Evolutionary conservation across 2,113 vertebrate species (phyloP).

Genomic region (Indri indri): DNA sequence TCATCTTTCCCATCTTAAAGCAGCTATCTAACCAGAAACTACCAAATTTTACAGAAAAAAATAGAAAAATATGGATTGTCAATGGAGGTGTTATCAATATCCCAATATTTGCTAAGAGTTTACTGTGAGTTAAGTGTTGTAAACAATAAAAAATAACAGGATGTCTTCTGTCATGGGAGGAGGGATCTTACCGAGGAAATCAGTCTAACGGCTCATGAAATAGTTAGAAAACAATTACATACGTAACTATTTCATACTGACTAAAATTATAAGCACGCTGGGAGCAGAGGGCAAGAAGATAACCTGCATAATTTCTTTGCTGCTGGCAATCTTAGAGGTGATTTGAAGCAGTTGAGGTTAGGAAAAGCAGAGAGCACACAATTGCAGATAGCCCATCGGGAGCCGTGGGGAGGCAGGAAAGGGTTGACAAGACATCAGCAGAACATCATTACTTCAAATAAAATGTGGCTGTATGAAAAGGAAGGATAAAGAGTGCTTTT

Average conservation of each 20-base stretch:
- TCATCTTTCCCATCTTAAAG: background rate
- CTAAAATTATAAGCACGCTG: background rate
- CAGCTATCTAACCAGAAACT: background rate
- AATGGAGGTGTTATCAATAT: background rate
- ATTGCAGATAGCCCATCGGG: background rate
- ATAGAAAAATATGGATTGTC: background rate
- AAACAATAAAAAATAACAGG: background rate
- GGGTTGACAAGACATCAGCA: background rate
- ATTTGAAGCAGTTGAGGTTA: background rate
- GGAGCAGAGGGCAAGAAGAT: background rate
- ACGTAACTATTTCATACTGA: background rate
- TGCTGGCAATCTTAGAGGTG: background rate
- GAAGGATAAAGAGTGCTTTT: background rate
- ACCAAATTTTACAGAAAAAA: background rate
- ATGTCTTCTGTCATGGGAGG: background rate
- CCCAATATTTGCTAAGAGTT: background rate
- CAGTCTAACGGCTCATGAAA: background rate
- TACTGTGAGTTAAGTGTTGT: background rate
- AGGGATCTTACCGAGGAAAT: background rate
- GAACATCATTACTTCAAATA: background rate
- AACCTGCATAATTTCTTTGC: background rate
- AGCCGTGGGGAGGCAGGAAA: background rate
- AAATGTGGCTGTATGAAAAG: background rate
- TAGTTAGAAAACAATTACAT: slow-evolving; percentile 41
- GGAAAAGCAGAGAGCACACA: background rate